Conservation (phyloP, 2,888 invertebrate species). For the Troides oblongomaculatus region DNA sequence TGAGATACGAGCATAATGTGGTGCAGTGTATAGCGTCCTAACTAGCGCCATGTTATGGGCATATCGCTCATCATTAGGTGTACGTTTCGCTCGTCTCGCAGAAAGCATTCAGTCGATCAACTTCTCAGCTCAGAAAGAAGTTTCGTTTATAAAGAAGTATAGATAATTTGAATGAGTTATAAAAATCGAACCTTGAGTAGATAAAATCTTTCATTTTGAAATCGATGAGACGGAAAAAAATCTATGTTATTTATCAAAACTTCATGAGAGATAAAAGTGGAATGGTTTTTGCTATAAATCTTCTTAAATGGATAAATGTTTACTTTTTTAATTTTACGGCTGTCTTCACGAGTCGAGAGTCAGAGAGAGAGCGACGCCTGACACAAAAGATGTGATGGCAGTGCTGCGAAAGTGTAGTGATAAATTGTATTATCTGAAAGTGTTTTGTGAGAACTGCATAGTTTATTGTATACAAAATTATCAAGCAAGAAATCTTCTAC, state of each 20-base stretch:
- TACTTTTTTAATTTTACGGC: conserved; percentile 29
- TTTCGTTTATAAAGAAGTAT: too few species aligned
- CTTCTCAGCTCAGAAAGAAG: too few species aligned
- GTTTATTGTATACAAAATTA: background rate
- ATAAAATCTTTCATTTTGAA: background rate
- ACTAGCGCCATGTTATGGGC: too few species aligned
- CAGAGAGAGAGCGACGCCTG: conserved; percentile 22
- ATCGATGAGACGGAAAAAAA: background rate
- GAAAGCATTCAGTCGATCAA: too few species aligned
- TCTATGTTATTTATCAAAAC: background rate
- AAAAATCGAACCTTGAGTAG: background rate
- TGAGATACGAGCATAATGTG: too few species aligned
- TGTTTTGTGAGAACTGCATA: background rate
- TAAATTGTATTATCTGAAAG: conserved; percentile 19
- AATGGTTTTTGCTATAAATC: conserved; percentile 19
- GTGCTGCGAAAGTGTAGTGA: conserved; percentile 17
- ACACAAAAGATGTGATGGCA: conserved; percentile 16
- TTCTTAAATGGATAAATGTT: conserved; percentile 20
- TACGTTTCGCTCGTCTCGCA: too few species aligned
- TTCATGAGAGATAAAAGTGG: background rate
- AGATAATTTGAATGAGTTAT: background rate
- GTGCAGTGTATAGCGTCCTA: too few species aligned
- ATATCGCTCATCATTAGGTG: too few species aligned
- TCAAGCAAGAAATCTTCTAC: background rate
- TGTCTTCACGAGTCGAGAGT: conserved; percentile 26